Base-by-base conservation (phyloP, 1,140 invertebrate species). In the Psix sp. region DNA sequence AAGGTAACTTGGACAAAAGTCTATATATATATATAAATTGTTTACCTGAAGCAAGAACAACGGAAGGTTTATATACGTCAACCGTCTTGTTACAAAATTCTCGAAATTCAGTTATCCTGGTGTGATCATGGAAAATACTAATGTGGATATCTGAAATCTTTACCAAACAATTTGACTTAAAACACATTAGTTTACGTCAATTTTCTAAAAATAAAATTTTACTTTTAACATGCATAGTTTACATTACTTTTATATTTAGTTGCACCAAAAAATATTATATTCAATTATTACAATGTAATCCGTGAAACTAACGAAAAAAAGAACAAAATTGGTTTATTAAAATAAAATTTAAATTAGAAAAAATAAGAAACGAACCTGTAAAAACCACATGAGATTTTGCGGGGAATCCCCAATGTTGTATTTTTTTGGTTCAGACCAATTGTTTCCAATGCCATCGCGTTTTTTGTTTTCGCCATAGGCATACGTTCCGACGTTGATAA, bases 71-170 rank as follows among this genome's bases (percentile, higher is more conserved):
- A 51, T 97, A 94, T 18, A 88, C 85, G 79, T 89, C 88, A 0
- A 97, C 86, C 17, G 94, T 94, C 48, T 88, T 84, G 72, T 91
- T 90, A 87, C 94, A 95, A 87, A 97, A 97, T 76, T 93, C 91
- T 79, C 90, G 89, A 33, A 98, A 91, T 74, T 96, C 91, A 14
- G 89, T 89, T 80, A 93, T 92, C 82, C 96, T 90, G 16, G 87
- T 88, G 29, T 87, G 87, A 82, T 96, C 95, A 81, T 91, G 89
- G 85, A 94, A 96, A 82, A 94, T 91, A 82, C 95, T 97, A 51
- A 98, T 91, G 84, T 98, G 96, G 48, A 97, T 90, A 86, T 98
- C 96, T 48, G 94, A 93, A 77, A 96, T 93, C 94, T 95, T n/a
- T n/a, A n/a, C n/a, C n/a, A n/a, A 80, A 62, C 90, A 85, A 57